Evolutionary conservation across 2,113 vertebrate species (phyloP), one percentile per base, ranked within the genome.

Genomic region (Gobius niger): DNA sequence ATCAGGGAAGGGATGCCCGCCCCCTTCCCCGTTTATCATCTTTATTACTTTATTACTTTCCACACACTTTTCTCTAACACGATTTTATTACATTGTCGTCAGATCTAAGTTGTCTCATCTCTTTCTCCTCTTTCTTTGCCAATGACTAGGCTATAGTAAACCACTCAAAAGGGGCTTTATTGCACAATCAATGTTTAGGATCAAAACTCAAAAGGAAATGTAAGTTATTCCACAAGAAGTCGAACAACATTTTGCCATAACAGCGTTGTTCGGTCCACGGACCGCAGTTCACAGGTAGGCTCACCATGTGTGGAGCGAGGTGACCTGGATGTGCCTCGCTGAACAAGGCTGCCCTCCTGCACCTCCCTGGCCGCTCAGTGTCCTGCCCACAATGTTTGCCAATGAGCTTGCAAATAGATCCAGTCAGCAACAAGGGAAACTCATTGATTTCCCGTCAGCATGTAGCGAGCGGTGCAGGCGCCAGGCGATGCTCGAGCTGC

Each of bases 11-110:
- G 69, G 82, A 82, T 75, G 73, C 81, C 83, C 82, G 86, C 81
- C 83, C 82, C 88, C 75, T 72, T 71, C 65, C 75, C 61, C 80
- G 86, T 89, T 90, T 88, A 91, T 90, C 88, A 89, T 90, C 86
- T 86, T 89, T 90, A 90, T 89, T 89, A 85, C 88, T 90, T 90
- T 86, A 91, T 88, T 89, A 89, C 88, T 89, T 91, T 90, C 85
- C 86, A 67, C 73, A 82, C 80, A 87, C 85, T 87, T 90, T 87
- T 85, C 86, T 78, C 86, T 88, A 88, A 90, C 82, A 80, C 87
- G 85, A 90, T 90, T 91, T 90, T 90, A 89, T 90, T 83, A 87
- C 82, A 75, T 78, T 88, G 87, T 87, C 86, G 85, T 88, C 90
- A 87, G 82, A 90, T 87, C 50, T 52, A 86, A 89, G 85, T 84